Evolutionary conservation across 2,113 vertebrate species (phyloP).

Genomic region (Saguinus imperator): DNA sequence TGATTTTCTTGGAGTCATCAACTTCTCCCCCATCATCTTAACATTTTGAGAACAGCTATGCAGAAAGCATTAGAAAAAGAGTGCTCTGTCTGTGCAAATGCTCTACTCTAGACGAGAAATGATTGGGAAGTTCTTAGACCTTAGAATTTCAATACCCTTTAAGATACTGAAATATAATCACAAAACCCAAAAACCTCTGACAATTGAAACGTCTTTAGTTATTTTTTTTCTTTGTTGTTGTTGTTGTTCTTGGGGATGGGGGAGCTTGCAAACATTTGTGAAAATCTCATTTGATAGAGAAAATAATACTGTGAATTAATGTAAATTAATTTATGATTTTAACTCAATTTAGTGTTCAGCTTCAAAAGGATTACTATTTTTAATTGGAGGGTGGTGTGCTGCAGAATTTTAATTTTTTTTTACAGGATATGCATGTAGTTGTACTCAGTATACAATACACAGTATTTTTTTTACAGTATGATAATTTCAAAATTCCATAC

Average conservation of each 20-base stretch:
- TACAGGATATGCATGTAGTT: not conserved
- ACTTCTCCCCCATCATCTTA: not conserved
- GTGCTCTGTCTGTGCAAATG: not conserved
- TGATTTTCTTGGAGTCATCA: not conserved
- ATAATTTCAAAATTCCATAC: not conserved
- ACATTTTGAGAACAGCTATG: not conserved
- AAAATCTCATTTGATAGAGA: not conserved
- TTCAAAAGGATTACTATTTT: not conserved
- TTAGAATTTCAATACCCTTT: not conserved
- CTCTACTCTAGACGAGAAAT: not conserved
- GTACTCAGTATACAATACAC: not conserved
- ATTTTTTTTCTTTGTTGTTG: not conserved
- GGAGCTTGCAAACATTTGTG: not conserved
- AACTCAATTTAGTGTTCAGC: not conserved
- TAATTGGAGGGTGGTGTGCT: not conserved
- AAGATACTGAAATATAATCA: not conserved
- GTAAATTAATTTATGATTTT: not conserved
- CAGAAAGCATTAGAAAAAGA: not conserved
- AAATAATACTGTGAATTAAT: not conserved
- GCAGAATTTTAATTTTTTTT: not conserved
- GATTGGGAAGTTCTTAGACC: not conserved
- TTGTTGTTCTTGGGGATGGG: rapidly evolving
- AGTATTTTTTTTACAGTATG: not conserved
- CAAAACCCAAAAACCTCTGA: not conserved
- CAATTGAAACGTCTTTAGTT: not conserved